Conservation (phyloP, 92 coral and sea anemone genomes). For the Muricea muricata region DNA sequence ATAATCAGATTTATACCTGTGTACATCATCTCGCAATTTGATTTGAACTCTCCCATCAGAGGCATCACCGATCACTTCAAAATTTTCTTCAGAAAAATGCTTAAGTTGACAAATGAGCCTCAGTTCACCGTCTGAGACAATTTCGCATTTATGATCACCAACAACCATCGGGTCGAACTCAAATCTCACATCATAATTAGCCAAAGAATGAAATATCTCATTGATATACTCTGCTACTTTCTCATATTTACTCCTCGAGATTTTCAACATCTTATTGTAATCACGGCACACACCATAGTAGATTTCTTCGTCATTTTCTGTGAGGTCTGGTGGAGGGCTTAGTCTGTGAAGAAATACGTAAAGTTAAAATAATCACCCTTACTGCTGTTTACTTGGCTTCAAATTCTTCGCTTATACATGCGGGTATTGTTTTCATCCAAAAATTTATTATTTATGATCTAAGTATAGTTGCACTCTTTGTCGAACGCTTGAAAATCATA, state of each 20-base stretch:
- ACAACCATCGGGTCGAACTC: constrained; percentile 16
- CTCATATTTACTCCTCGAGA: background rate
- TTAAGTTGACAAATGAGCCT: constrained; percentile 19
- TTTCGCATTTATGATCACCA: constrained; percentile 16
- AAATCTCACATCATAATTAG: constrained; percentile 28
- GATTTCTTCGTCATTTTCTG: constrained; percentile 9
- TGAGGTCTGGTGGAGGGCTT: background rate
- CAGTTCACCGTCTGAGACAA: constrained; percentile 11
- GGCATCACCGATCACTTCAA: background rate
- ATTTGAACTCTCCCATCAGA: constrained; percentile 13
- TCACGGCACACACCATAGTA: background rate
- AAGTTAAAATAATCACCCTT: background rate
- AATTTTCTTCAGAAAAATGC: background rate
- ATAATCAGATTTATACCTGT: background rate
- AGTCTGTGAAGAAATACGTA: background rate
- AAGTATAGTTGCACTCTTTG: too few relatives aligned
- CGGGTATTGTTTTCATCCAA: too few relatives aligned
- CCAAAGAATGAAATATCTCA: constrained; percentile 13
- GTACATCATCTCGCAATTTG: background rate
- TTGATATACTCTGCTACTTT: constrained; percentile 27
- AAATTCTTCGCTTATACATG: too few relatives aligned
- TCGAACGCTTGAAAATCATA: too few relatives aligned
- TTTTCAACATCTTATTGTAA: background rate
- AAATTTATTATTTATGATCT: too few relatives aligned
- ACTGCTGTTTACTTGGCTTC: too few relatives aligned